Base-by-base conservation (phyloP, 2,113 vertebrate genomes). In the Formicarius rufipectus region DNA sequence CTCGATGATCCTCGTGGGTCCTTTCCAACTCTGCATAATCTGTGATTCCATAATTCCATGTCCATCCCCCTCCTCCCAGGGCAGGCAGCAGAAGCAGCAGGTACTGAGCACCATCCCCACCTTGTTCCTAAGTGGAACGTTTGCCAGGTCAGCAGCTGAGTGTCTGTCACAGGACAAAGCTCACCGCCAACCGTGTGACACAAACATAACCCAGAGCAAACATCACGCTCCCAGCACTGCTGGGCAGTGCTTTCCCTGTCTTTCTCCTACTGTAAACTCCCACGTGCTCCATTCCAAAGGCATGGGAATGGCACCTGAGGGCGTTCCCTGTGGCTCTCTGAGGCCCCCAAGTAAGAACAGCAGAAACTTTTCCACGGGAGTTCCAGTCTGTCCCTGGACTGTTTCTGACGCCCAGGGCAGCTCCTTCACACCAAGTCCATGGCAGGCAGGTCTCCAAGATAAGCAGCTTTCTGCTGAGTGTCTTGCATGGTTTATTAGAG, bases 71-170 rank as follows among this genome's bases (percentile, higher is more conserved):
- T 40, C 20, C 19, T 78, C 42, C 60, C 55, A 22, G n/a, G n/a
- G 14, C 15, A 80, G 31, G 40, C 50, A 47, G 55, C 37, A 40
- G 66, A 45, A 35, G 30, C 0, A 1, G 35, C 37, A 86, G 71
- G 31, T 47, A 22, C 44, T 2, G 0, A 59, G n/a, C 39, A 59
- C 20, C 4, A 0, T 10, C 39, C 53, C 2, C 0, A 69, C 27
- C 20, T 42, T 7, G 20, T 10, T 62, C 56, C 24, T 25, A 12
- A 45, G 9, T 14, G 19, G n/a, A 10, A 19, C 30, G 25, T 58
- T 74, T 55, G 37, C 27, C 15, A 23, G 23, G 33, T 14, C 60
- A 31, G 7, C 21, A 15, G 20, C 47, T 63, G 68, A n/a, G 60
- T 2, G 7, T 30, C 39, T 42, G 39, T 14, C 60, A 14, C 55